Percentiles rank a stretch among this genome's conserved stretches.
Evolutionary conservation across 2,888 invertebrate species (phyloP).

Genomic region (Busseola fusca): DNA sequence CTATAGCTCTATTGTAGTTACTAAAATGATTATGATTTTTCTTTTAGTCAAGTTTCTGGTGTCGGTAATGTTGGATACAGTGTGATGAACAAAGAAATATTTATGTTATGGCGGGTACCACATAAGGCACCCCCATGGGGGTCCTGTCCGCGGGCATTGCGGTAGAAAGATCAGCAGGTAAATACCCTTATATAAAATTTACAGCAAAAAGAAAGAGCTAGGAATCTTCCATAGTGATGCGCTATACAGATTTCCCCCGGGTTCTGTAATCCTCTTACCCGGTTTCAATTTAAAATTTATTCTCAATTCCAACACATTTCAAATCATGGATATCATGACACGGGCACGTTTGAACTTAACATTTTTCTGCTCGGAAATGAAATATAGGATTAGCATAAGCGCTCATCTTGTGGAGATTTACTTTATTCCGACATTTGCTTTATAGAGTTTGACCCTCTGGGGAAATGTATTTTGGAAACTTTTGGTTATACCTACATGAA

Average conservation of each 20-base stretch:
- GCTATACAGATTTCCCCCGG: conserved; percentile 71
- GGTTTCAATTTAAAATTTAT: conserved; percentile 71
- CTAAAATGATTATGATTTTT: background rate
- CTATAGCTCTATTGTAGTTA: background rate
- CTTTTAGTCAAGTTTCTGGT: background rate
- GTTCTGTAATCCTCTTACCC: conserved; percentile 69
- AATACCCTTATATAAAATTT: conserved; percentile 57
- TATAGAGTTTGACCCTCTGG: conserved; percentile 34
- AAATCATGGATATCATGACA: conserved; percentile 59
- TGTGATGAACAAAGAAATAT: conserved; percentile 26
- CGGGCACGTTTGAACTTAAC: conserved; percentile 54
- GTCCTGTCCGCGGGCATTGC: conserved; percentile 8
- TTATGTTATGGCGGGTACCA: conserved; percentile 17
- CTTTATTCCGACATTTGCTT: conserved; percentile 30
- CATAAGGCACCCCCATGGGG: conserved; percentile 1
- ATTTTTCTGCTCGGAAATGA: conserved; percentile 53
- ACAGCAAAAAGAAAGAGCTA: conserved; percentile 60
- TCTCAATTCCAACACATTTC: conserved; percentile 64
- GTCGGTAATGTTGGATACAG: background rate
- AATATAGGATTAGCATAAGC: conserved; percentile 59
- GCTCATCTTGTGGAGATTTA: conserved; percentile 43
- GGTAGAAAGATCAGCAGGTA: conserved; percentile 40
- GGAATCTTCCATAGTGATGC: conserved; percentile 64
- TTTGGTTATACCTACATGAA: conserved; percentile 4
- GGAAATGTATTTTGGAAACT: conserved; percentile 11